Percentiles rank a stretch among this genome's conserved stretches.
Evolutionary conservation across 92 coral and sea anemone genomes (phyloP).

Genomic region (Porites lobata): DNA sequence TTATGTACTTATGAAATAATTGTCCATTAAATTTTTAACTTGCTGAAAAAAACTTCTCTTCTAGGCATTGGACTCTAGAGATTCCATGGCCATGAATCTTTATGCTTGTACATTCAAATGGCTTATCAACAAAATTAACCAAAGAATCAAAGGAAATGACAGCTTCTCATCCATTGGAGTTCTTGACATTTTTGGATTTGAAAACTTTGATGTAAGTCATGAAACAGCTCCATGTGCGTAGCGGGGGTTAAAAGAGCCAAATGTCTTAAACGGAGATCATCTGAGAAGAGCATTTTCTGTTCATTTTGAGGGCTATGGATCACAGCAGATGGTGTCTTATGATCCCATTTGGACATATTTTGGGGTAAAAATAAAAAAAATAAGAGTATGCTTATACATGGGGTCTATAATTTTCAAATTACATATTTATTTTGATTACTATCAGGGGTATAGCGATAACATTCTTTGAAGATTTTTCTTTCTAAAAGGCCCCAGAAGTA

Average conservation of each 20-base stretch:
- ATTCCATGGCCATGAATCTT: conserved; percentile 98
- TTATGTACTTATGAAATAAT: no score
- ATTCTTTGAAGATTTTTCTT: background rate
- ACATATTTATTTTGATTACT: no score
- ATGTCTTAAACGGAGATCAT: no score
- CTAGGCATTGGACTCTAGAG: conserved; percentile 95
- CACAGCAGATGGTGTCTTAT: no score
- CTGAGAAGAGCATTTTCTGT: no score
- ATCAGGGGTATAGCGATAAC: no score
- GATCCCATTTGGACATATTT: no score
- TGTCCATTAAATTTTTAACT: no score
- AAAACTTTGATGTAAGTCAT: conserved; percentile 91
- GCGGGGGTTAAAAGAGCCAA: background rate
- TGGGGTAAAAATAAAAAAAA: no score
- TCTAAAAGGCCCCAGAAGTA: background rate
- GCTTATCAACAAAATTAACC: conserved; percentile 94
- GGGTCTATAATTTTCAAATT: no score
- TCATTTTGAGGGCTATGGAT: no score
- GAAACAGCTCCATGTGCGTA: background rate
- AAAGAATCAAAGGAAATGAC: conserved; percentile 79
- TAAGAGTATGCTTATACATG: no score
- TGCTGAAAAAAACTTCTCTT: background rate
- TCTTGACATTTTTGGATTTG: conserved; percentile 98
- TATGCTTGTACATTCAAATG: conserved; percentile 97
- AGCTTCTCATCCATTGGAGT: conserved; percentile 90